Evolutionary conservation across 2,797 vertebrate genomes (phyloP).

Genomic region (Oreortyx pictus): DNA sequence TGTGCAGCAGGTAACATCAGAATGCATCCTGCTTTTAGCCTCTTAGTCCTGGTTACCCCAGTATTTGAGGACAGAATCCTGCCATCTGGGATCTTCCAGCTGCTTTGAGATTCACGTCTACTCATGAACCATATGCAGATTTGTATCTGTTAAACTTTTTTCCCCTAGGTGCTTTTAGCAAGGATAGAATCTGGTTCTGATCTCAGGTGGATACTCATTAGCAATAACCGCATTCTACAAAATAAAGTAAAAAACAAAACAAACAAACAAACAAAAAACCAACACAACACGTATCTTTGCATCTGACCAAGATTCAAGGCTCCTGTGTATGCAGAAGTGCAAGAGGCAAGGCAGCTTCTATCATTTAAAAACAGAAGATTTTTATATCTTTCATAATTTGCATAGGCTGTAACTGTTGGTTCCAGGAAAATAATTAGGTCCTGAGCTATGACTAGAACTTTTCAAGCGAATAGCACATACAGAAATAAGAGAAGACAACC

Average conservation of each 20-base stretch:
- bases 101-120: not conserved
- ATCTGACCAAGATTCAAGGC: not conserved
- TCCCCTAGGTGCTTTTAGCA: not conserved
- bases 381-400: not conserved
- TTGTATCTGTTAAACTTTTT: not conserved
- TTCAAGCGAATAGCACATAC: not conserved
- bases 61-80: not conserved
- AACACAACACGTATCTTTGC: not conserved
- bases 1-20: not conserved
- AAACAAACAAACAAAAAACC: not conserved
- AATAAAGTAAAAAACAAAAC: not conserved
- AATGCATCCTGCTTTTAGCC: not conserved
- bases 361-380: not conserved
- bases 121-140: not conserved
- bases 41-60: not conserved
- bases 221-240: not conserved
- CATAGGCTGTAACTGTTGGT: not conserved
- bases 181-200: not conserved
- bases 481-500: not conserved
- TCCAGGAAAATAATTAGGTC: not conserved
- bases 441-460: not conserved
- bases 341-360: not conserved
- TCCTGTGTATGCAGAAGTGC: not conserved
- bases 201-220: not conserved
- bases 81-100: not conserved